phyloP scores from a whole-genome alignment of 2,888 invertebrate genomes.

The Xanthorhoe designata region DNA sequence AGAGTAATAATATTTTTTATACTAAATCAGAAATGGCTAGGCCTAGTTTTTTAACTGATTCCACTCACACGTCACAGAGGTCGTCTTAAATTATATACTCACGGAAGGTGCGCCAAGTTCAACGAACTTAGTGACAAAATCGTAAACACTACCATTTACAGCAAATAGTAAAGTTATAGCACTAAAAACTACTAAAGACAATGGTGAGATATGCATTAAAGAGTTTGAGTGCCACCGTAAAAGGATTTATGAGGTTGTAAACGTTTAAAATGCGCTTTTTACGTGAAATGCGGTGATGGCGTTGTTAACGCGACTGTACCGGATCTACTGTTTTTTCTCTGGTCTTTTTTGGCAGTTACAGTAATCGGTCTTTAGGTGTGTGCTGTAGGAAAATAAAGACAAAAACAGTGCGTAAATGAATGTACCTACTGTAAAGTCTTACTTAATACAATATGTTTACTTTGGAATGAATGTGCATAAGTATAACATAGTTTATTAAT shows the following conservation, averaged over 20 bases:
- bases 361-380: slow-evolving; percentile 2
- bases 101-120: slow-evolving; percentile 35
- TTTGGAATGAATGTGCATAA: too few species aligned
- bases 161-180: slow-evolving; percentile 26
- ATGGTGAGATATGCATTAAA: slow-evolving; percentile 38
- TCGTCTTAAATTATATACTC: slow-evolving; percentile 10
- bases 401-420: too few species aligned
- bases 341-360: slow-evolving; percentile 21
- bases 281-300: slow-evolving; percentile 32
- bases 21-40: too few species aligned
- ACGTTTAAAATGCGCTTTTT: slow-evolving; percentile 36
- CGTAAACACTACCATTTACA: slow-evolving; percentile 44
- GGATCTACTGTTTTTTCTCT: slow-evolving; percentile 26
- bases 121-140: slow-evolving; percentile 39
- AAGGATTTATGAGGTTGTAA: slow-evolving; percentile 39
- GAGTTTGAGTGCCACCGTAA: slow-evolving; percentile 38
- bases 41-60: too few species aligned
- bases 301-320: slow-evolving; percentile 32
- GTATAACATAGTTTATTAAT: too few species aligned
- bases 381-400: too few species aligned
- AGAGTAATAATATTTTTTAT: too few species aligned
- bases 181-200: slow-evolving; percentile 35
- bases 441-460: too few species aligned
- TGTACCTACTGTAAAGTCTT: too few species aligned
- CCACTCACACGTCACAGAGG: too few species aligned